phyloP scores from a whole-genome alignment of 2,797 vertebrate species.

The Rhyacichthys aspro region DNA sequence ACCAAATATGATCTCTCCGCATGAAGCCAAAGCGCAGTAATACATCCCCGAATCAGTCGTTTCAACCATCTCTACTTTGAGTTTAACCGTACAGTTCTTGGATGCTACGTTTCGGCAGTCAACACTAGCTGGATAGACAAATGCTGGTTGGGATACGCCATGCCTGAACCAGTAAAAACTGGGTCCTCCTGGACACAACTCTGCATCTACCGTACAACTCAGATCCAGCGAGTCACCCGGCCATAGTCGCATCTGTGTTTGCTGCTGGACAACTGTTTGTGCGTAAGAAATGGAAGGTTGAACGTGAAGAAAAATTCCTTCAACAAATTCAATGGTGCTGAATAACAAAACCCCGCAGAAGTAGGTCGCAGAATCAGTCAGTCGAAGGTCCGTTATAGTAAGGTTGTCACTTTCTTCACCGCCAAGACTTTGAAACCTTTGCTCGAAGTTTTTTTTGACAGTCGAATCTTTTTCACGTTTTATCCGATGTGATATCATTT shows the following conservation, averaged over 20 bases:
- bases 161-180: slow-evolving; percentile 65
- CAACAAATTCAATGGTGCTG: slow-evolving; percentile 51
- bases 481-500: slow-evolving; percentile 50
- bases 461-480: not conserved
- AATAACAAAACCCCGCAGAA: slow-evolving; percentile 61
- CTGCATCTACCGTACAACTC: slow-evolving; percentile 42
- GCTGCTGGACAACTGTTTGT: slow-evolving; percentile 5
- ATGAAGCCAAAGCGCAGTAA: slow-evolving; percentile 61
- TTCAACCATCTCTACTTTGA: slow-evolving; percentile 25
- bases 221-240: slow-evolving; percentile 31
- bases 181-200: slow-evolving; percentile 31
- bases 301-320: slow-evolving; percentile 62
- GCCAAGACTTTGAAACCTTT: slow-evolving; percentile 24
- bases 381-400: slow-evolving; percentile 39
- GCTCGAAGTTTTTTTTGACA: slow-evolving; percentile 16
- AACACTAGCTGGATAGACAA: slow-evolving; percentile 25
- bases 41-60: slow-evolving; percentile 48
- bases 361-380: slow-evolving; percentile 61
- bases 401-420: slow-evolving; percentile 27
- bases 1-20: slow-evolving; percentile 62
- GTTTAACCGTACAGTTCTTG: slow-evolving; percentile 36
- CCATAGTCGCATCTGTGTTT: not conserved
- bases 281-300: slow-evolving; percentile 13
- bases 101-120: slow-evolving; percentile 22
- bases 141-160: slow-evolving; percentile 2